Base-by-base conservation (phyloP, 1,140 invertebrate species). In the Popillia japonica region DNA sequence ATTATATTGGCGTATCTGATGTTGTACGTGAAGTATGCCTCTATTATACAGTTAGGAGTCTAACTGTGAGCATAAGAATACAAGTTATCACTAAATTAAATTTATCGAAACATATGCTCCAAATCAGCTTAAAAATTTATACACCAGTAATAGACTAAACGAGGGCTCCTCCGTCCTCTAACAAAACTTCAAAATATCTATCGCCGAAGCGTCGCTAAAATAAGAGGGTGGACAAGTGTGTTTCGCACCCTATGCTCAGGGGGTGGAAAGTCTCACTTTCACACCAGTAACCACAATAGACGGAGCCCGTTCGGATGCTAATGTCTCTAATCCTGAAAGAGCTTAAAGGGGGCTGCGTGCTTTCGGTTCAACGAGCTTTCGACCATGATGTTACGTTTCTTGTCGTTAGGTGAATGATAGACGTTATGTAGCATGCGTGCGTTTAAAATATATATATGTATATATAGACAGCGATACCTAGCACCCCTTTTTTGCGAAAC, bases 221-320 rank as follows among this genome's bases (percentile, higher is more conserved):
- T 48, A 48, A 48, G 44, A 48, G 44, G 11, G 44, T 11, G 44
- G 7, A 14, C 17, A 48, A 48, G 44, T 11, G 44, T 4, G 11
- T n/a, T n/a, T n/a, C 44, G 44, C 11, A 10, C 11, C 44, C 44
- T n/a, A 14, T 48, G 11, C 4, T 14, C 44, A 14, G 44, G 17
- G 44, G 44, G 44, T 48, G 44, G 44, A 48, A 48, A 48, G 44
- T 48, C 44, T 48, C 44, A 48, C 44, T 48, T 48, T 48, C 44
- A 48, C 44, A 48, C 44, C 44, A 48, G 44, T 48, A 48, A 48
- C 44, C 44, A 48, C 44, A 48, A 48, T 48, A 48, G 11, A n/a
- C 44, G n/a, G n/a, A n/a, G 11, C 44, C 44, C 11, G 44, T n/a
- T 48, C 17, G 11, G 11, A 48, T 48, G 44, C 44, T 48, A 48